phyloP scores from a whole-genome alignment of 2,113 vertebrate genomes.

The Plectropomus leopardus region DNA sequence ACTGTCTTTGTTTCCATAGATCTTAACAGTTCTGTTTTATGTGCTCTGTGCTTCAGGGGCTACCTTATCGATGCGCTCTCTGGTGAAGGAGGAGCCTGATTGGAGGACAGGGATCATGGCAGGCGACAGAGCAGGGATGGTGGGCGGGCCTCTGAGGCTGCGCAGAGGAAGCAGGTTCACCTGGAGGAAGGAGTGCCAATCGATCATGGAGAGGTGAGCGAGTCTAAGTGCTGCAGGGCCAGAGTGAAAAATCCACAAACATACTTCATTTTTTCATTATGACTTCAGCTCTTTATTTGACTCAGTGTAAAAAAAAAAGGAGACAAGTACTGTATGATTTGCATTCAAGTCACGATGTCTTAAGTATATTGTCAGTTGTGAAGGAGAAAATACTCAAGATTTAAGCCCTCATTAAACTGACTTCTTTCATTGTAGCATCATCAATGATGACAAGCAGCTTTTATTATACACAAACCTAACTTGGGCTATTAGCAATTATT shows the following conservation, averaged over 20 bases:
- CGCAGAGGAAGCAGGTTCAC: constrained; percentile 88
- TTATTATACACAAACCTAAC: too few relatives aligned
- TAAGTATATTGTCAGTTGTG: neutral
- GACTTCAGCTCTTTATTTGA: neutral
- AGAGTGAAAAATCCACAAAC: too few relatives aligned
- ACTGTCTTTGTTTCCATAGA: neutral
- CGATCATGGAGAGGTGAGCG: constrained; percentile 89
- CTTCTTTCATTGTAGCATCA: neutral
- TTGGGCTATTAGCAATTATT: neutral
- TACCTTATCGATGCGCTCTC: constrained; percentile 86
- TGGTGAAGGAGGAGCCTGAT: constrained; percentile 88
- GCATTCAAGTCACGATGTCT: neutral
- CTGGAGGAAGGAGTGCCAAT: constrained; percentile 90
- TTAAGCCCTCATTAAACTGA: neutral
- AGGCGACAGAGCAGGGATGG: constrained; percentile 73
- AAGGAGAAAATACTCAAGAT: neutral
- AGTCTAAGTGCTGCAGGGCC: neutral
- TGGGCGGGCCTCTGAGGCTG: constrained; percentile 84
- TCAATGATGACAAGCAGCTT: too few relatives aligned
- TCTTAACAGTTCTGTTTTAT: neutral
- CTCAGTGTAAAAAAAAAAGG: neutral
- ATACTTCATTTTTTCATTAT: neutral
- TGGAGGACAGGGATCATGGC: constrained; percentile 84
- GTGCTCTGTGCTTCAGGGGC: constrained; percentile 73
- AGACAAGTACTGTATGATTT: neutral